Evolutionary conservation across 2,113 vertebrate genomes (phyloP).

Genomic region (Cephalopholis sonnerati): DNA sequence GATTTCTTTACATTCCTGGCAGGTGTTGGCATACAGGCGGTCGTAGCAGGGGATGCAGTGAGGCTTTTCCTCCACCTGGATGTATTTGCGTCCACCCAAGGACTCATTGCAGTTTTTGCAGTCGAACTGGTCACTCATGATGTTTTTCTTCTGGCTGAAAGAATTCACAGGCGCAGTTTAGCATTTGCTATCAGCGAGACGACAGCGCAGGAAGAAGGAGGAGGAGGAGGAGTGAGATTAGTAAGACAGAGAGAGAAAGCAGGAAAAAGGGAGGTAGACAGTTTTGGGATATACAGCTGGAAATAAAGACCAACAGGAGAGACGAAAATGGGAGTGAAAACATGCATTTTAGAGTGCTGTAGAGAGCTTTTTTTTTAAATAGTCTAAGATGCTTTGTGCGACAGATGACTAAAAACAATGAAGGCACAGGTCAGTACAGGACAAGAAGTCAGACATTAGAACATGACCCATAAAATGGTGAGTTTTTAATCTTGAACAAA

Average conservation of each 20-base stretch:
- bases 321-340: not conserved
- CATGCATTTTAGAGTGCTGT: not conserved
- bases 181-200: not conserved
- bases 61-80: slow-evolving; percentile 90
- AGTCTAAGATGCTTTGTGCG: not conserved
- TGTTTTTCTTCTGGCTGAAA: slow-evolving; percentile 56
- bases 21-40: slow-evolving; percentile 92
- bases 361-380: too few species aligned
- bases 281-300: slow-evolving; percentile 21
- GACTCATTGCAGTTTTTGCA: slow-evolving; percentile 94
- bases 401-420: not conserved
- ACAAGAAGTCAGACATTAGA: not conserved
- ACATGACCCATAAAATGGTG: not conserved
- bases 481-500: not conserved
- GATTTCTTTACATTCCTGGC: slow-evolving; percentile 92
- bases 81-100: slow-evolving; percentile 94
- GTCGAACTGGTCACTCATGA: slow-evolving; percentile 93
- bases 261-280: slow-evolving; percentile 18
- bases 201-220: slow-evolving; percentile 27
- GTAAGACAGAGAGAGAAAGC: slow-evolving; percentile 15
- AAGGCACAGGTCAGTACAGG: not conserved
- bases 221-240: slow-evolving; percentile 40
- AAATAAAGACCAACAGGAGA: slow-evolving; percentile 21
- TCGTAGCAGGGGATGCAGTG: slow-evolving; percentile 97
- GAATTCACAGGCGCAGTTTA: slow-evolving; percentile 25